Conservation (phyloP, 2,797 vertebrate genomes). For the Alauda arvensis region DNA sequence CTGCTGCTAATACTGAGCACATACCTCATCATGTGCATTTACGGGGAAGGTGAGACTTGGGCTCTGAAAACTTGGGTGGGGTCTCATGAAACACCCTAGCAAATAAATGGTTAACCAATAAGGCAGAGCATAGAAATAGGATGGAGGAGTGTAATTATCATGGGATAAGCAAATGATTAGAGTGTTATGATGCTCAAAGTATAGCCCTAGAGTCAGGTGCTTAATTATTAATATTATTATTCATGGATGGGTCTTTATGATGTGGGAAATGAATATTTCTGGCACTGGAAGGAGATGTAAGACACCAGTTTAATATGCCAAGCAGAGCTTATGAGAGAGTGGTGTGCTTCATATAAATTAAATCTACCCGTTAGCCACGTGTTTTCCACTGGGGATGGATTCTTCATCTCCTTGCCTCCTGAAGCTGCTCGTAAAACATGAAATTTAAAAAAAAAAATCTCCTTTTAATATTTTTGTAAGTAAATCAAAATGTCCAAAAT, state of each 20-base stretch:
- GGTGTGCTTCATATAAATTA: slow-evolving; percentile 41
- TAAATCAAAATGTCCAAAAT: slow-evolving; percentile 2
- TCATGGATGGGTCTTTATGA: slow-evolving; percentile 61
- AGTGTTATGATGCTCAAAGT: slow-evolving; percentile 63
- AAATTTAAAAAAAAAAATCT: neutral
- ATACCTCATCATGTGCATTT: neutral
- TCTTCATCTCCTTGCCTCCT: slow-evolving; percentile 7
- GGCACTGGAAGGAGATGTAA: slow-evolving; percentile 47
- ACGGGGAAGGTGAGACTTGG: neutral
- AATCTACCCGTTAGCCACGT: slow-evolving; percentile 49
- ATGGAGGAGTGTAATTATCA: slow-evolving; percentile 53
- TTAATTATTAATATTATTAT: slow-evolving; percentile 69
- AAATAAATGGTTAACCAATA: slow-evolving; percentile 56
- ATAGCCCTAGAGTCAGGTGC: slow-evolving; percentile 46
- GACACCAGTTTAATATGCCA: slow-evolving; percentile 55
- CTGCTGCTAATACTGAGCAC: neutral
- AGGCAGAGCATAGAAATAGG: slow-evolving; percentile 16
- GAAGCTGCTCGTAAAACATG: neutral
- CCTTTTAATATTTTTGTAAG: neutral
- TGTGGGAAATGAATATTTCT: slow-evolving; percentile 61
- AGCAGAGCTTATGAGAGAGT: slow-evolving; percentile 5
- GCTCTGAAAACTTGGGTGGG: neutral
- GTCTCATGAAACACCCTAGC: neutral
- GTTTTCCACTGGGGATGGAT: slow-evolving; percentile 32
- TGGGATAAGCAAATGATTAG: slow-evolving; percentile 62